These are phyloP conservation scores for Acridotheres tristis DNA, from an alignment of 2,797 vertebrate genomes.

Conservation along the genomic window DNA sequence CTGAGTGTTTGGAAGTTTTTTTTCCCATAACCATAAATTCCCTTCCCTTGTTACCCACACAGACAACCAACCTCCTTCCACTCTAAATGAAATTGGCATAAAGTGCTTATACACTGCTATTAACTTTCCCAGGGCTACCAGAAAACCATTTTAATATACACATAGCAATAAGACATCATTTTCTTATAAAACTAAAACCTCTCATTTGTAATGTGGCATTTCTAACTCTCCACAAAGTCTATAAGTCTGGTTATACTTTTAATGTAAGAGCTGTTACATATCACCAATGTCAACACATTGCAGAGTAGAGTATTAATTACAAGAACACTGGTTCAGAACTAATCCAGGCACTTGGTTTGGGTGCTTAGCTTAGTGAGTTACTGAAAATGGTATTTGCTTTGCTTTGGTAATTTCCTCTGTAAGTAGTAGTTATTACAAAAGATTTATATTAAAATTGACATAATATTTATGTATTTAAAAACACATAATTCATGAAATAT, in stretches of 20 bases:
- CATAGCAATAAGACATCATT: not conserved
- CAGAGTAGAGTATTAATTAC: not conserved
- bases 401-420: not conserved
- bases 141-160: conserved; percentile 5
- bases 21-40: not conserved
- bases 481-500: not conserved
- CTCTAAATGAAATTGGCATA: not conserved
- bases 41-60: not conserved
- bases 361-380: not conserved
- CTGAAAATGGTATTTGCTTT: not conserved
- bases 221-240: not conserved
- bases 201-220: not conserved
- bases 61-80: not conserved
- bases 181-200: not conserved
- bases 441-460: not conserved
- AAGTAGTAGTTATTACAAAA: not conserved
- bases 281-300: not conserved
- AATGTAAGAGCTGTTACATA: not conserved
- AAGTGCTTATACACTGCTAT: not conserved
- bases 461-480: not conserved
- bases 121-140: conserved; percentile 11
- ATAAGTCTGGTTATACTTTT: not conserved
- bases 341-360: not conserved
- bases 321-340: not conserved
- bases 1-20: not conserved